phyloP scores from a whole-genome alignment of 2,797 vertebrate species.

The Gymnoscopelus microlampas region DNA sequence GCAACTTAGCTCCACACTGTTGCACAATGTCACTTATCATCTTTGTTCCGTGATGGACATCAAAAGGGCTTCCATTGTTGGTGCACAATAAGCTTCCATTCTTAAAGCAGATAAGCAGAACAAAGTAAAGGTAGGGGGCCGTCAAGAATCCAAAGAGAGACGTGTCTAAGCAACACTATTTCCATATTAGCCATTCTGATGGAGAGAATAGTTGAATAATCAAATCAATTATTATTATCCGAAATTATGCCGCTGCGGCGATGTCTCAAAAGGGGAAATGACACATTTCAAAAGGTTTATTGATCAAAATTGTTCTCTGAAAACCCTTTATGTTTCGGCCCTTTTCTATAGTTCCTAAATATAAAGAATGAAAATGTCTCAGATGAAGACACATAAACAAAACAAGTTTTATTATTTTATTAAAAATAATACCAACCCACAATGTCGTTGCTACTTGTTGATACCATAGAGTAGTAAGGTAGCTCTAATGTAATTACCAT shows the following conservation, averaged over 20 bases:
- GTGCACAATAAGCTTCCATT: constrained; percentile 77
- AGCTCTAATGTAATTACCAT: constrained; percentile 48
- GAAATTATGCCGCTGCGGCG: not conserved
- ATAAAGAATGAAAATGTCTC: constrained; percentile 42
- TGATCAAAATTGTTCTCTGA: constrained; percentile 54
- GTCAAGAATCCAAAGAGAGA: constrained; percentile 78
- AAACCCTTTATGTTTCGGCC: constrained; percentile 43
- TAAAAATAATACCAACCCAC: constrained; percentile 38
- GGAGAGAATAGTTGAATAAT: constrained; percentile 55
- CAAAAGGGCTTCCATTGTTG: constrained; percentile 79
- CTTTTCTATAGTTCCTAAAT: constrained; percentile 53
- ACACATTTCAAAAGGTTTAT: constrained; percentile 55
- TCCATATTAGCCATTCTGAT: constrained; percentile 73
- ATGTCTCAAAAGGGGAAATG: constrained; percentile 1
- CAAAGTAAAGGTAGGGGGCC: constrained; percentile 85
- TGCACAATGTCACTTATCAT: constrained; percentile 81
- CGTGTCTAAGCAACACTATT: constrained; percentile 79
- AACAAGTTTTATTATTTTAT: constrained; percentile 26
- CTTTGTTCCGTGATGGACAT: constrained; percentile 90
- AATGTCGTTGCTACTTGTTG: constrained; percentile 38
- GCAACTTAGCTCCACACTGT: constrained; percentile 82
- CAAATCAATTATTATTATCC: constrained; percentile 10
- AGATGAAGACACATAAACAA: constrained; percentile 23
- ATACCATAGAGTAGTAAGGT: constrained; percentile 29
- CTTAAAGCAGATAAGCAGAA: constrained; percentile 82